phyloP scores from a whole-genome alignment of 2,888 invertebrate species.

The Scaptomyza polygonia region DNA sequence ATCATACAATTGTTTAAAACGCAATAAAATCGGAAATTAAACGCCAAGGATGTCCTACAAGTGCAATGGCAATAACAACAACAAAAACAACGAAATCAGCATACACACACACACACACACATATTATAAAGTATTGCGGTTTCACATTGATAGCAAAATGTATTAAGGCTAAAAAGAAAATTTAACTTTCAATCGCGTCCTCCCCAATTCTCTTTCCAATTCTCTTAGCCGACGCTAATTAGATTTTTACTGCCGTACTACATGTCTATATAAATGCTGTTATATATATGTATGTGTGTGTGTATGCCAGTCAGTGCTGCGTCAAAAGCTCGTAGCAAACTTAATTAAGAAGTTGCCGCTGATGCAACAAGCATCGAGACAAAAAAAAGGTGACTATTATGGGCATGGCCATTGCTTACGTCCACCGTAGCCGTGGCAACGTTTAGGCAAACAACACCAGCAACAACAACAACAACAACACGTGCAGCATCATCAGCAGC shows the following conservation, averaged over 20 bases:
- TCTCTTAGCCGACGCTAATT: constrained; percentile 53
- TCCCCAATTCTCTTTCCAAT: background rate
- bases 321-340: constrained; percentile 58
- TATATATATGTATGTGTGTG: constrained; percentile 10
- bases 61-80: constrained; percentile 48
- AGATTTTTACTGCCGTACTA: constrained; percentile 51
- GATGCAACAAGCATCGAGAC: constrained; percentile 48
- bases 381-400: constrained; percentile 25
- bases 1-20: constrained; percentile 61
- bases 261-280: background rate
- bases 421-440: constrained; percentile 29
- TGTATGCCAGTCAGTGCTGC: constrained; percentile 9
- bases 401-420: constrained; percentile 21
- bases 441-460: constrained; percentile 53
- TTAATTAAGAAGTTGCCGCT: constrained; percentile 69
- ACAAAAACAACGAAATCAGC: constrained; percentile 11
- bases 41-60: constrained; percentile 63
- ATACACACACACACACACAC: constrained; percentile 2
- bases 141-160: constrained; percentile 59
- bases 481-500: no score
- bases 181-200: constrained; percentile 16
- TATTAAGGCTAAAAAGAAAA: constrained; percentile 52
- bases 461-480: constrained; percentile 5
- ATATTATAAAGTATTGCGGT: constrained; percentile 42
- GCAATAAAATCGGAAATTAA: constrained; percentile 63